A percentile compares a stretch with the other conserved stretches of the same genome.
phyloP scores from a whole-genome alignment of 2,113 vertebrate genomes.

The Ictalurus furcatus region DNA sequence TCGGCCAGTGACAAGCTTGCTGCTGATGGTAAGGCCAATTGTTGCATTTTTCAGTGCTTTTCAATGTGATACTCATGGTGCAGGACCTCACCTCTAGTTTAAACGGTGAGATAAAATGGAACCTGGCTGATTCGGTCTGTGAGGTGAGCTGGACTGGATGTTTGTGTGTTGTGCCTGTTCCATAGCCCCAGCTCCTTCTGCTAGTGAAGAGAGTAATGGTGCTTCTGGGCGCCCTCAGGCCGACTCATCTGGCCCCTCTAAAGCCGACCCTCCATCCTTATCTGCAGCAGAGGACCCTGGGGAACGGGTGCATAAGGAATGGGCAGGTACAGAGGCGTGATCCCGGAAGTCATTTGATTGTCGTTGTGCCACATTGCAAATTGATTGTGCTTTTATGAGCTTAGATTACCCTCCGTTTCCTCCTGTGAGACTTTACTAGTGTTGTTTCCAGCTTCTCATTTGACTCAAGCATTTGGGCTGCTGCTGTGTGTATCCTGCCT shows the following conservation, averaged over 20 bases:
- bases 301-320: slow-evolving; percentile 53
- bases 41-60: neutral
- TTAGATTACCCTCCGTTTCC: no score
- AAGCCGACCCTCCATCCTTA: slow-evolving; percentile 26
- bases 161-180: slow-evolving; percentile 17
- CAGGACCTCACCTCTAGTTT: neutral
- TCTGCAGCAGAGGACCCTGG: slow-evolving; percentile 45
- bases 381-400: slow-evolving; percentile 5
- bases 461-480: neutral
- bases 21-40: slow-evolving; percentile 20
- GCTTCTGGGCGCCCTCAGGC: slow-evolving; percentile 33
- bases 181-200: slow-evolving; percentile 46
- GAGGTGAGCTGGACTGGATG: slow-evolving; percentile 11
- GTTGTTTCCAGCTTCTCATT: neutral
- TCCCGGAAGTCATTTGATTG: neutral
- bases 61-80: neutral
- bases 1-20: neutral
- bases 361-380: neutral
- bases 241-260: slow-evolving; percentile 15
- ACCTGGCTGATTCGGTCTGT: neutral
- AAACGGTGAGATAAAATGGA: slow-evolving; percentile 15
- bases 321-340: slow-evolving; percentile 77
- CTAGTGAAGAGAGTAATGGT: slow-evolving; percentile 57
- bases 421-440: neutral
- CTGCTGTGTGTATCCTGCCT: slow-evolving; percentile 1